These are phyloP conservation scores for Cyanoliseus patagonus DNA, from an alignment of 2,113 vertebrate species.

Conservation along the genomic window DNA sequence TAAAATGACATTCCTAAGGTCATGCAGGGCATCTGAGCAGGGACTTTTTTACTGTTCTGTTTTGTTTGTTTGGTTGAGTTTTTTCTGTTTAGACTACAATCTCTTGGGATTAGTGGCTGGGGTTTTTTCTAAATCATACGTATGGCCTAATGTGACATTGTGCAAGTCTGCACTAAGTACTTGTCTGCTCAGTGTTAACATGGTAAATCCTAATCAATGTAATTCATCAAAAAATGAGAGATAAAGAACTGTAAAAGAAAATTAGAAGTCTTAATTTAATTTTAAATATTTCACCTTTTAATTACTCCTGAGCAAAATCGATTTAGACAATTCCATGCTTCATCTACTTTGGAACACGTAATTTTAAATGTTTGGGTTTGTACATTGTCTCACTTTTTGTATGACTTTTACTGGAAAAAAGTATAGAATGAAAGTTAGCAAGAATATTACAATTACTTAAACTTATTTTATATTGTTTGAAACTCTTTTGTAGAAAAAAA, in stretches of 20 bases:
- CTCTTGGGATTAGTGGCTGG: background rate
- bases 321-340: background rate
- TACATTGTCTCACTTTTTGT: background rate
- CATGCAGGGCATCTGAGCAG: background rate
- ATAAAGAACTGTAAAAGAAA: background rate
- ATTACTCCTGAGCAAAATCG: slow-evolving; percentile 19
- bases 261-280: background rate
- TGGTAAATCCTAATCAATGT: background rate
- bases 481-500: background rate
- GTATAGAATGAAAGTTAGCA: background rate
- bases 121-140: background rate
- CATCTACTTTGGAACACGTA: background rate
- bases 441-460: background rate
- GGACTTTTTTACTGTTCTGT: background rate
- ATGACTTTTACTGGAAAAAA: background rate
- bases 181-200: background rate
- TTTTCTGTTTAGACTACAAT: background rate
- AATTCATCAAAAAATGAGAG: background rate
- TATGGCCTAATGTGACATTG: background rate
- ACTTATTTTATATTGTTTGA: background rate
- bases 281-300: background rate
- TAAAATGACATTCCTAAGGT: background rate
- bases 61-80: background rate
- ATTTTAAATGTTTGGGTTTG: background rate
- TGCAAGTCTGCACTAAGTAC: background rate